Conservation (phyloP, 2,113 vertebrate genomes). For the Poeciliopsis prolifica region DNA sequence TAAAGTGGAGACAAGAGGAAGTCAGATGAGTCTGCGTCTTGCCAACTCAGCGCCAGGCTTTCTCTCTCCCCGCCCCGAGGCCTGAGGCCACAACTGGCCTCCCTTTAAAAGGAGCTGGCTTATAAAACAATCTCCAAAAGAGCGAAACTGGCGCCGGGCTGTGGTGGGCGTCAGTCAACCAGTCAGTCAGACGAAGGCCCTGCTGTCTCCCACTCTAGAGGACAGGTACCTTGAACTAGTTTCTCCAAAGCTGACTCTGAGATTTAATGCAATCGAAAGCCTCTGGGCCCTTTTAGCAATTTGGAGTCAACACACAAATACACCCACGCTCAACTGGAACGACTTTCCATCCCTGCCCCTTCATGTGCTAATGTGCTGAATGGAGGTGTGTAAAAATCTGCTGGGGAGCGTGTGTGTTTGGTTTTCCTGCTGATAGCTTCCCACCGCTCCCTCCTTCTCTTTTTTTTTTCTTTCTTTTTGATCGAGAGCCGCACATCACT, state of each 20-base stretch:
- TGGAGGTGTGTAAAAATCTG: slow-evolving; percentile 59
- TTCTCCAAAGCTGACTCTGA: slow-evolving; percentile 69
- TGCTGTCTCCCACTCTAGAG: slow-evolving; percentile 49
- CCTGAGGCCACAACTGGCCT: slow-evolving; percentile 60
- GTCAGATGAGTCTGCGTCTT: slow-evolving; percentile 49
- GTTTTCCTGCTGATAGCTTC: slow-evolving; percentile 56
- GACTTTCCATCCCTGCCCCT: slow-evolving; percentile 69
- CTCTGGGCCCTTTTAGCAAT: slow-evolving; percentile 77
- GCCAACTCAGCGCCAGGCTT: slow-evolving; percentile 19
- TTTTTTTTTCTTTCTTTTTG: background rate
- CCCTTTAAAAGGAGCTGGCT: slow-evolving; percentile 49
- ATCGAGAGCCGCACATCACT: slow-evolving; percentile 47
- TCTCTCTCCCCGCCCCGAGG: background rate
- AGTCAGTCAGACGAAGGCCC: slow-evolving; percentile 51
- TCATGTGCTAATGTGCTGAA: slow-evolving; percentile 76
- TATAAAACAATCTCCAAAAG: slow-evolving; percentile 58
- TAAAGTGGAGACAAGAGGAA: slow-evolving; percentile 9
- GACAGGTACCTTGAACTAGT: slow-evolving; percentile 68
- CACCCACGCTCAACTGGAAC: slow-evolving; percentile 69
- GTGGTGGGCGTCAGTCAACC: slow-evolving; percentile 55
- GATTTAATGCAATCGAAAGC: slow-evolving; percentile 72
- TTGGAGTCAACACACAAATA: slow-evolving; percentile 78
- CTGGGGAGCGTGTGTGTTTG: slow-evolving; percentile 31
- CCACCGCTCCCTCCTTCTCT: slow-evolving; percentile 43
- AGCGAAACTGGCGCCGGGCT: slow-evolving; percentile 41